phyloP scores from a whole-genome alignment of 2,797 vertebrate genomes.

The Eidolon dupreanum region DNA sequence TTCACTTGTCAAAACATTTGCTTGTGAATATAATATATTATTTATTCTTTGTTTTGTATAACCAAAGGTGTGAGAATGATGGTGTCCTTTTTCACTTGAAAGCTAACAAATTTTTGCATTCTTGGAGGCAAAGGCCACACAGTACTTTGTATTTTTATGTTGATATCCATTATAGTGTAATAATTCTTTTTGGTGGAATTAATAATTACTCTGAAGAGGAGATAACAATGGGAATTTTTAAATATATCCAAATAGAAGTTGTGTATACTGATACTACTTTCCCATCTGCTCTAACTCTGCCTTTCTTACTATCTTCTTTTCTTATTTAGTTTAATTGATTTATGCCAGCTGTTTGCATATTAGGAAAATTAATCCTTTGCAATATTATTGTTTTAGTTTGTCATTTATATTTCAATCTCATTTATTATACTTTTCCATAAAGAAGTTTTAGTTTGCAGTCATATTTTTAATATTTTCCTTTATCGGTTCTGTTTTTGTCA shows the following conservation, averaged over 20 bases:
- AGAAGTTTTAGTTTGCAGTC: not conserved
- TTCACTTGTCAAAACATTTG: not conserved
- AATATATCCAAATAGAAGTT: not conserved
- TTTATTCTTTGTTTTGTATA: not conserved
- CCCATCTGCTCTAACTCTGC: not conserved
- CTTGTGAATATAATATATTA: not conserved
- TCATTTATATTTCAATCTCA: not conserved
- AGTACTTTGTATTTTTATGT: not conserved
- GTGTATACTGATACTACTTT: not conserved
- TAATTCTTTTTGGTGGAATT: not conserved
- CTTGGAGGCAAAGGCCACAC: not conserved
- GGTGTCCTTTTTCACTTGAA: not conserved
- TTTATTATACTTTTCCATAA: not conserved
- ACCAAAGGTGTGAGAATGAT: not conserved
- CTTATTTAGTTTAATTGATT: not conserved
- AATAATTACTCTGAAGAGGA: not conserved
- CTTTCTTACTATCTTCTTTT: not conserved
- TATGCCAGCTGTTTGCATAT: not conserved
- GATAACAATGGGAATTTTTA: not conserved
- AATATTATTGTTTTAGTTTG: not conserved
- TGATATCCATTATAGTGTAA: not conserved
- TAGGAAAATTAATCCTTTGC: not conserved
- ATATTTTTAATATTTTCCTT: not conserved
- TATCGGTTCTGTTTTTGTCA: not conserved
- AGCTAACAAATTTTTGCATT: not conserved